Conservation (phyloP, 2,113 vertebrate species). For the Sylvia atricapilla region DNA sequence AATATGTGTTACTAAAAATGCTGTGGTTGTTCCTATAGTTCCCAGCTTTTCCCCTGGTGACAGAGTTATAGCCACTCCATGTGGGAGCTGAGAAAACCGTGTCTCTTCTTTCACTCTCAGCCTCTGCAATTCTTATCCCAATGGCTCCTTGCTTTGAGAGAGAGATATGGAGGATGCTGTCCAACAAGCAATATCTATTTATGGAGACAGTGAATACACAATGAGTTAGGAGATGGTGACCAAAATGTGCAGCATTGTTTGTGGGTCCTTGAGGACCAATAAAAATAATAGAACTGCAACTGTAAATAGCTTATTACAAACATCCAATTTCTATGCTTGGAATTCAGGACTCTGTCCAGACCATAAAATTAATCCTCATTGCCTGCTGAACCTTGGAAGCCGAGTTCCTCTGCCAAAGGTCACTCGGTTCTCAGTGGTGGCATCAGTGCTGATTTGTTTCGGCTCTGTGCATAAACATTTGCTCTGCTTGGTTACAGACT, state of each 20-base stretch:
- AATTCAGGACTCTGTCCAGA: conserved; percentile 52
- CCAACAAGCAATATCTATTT: conserved; percentile 34
- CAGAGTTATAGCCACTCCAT: neutral
- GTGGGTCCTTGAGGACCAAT: conserved; percentile 44
- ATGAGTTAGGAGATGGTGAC: neutral
- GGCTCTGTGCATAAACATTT: neutral
- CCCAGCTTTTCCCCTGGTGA: neutral
- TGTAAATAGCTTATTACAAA: conserved; percentile 57
- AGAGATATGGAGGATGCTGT: neutral
- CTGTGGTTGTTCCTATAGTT: neutral
- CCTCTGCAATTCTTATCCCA: neutral
- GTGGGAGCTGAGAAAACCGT: neutral
- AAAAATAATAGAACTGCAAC: conserved; percentile 56
- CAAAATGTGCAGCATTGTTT: conserved; percentile 39
- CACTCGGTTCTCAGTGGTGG: conserved; percentile 23
- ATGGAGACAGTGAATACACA: neutral
- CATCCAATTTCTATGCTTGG: conserved; percentile 43
- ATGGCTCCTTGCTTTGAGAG: neutral
- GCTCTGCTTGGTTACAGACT: neutral
- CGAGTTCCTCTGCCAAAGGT: conserved; percentile 21
- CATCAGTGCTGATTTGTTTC: conserved; percentile 8
- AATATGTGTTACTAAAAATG: neutral
- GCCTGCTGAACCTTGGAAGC: conserved; percentile 41
- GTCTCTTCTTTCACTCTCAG: neutral
- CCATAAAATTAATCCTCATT: conserved; percentile 44